phyloP scores from a whole-genome alignment of 2,888 invertebrate genomes.

The Chromoteleia sp. region DNA sequence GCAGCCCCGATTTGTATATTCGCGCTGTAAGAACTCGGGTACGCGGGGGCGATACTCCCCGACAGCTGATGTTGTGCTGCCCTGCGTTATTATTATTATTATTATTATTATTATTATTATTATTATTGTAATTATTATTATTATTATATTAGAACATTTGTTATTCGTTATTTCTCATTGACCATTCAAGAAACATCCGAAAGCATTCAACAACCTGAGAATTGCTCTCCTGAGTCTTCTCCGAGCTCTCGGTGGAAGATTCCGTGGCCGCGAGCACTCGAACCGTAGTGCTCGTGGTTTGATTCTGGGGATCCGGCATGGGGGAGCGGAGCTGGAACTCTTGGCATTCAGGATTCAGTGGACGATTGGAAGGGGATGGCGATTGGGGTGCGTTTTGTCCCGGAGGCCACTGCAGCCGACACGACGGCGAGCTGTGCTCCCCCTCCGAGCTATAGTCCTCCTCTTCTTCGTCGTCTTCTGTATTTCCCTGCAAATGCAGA shows the following conservation, averaged over 20 bases:
- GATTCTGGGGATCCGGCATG: slow-evolving; percentile 45
- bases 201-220: slow-evolving; percentile 41
- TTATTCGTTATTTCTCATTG: neutral
- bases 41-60: no score
- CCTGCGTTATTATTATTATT: no score
- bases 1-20: no score
- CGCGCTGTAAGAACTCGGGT: no score
- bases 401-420: slow-evolving; percentile 76
- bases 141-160: neutral
- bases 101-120: no score
- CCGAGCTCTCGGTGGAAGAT: slow-evolving; percentile 46
- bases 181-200: neutral
- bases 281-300: slow-evolving; percentile 46
- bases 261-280: slow-evolving; percentile 27
- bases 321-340: slow-evolving; percentile 78
- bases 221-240: slow-evolving; percentile 55
- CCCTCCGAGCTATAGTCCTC: slow-evolving; percentile 81
- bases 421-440: slow-evolving; percentile 75
- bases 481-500: slow-evolving; percentile 70
- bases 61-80: no score
- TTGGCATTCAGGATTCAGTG: slow-evolving; percentile 82
- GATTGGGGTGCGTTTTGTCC: slow-evolving; percentile 48
- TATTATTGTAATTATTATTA: no score
- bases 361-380: slow-evolving; percentile 72
- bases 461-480: slow-evolving; percentile 78